Conservation (phyloP, 2,797 vertebrate genomes). For the Aphelocoma californica region DNA sequence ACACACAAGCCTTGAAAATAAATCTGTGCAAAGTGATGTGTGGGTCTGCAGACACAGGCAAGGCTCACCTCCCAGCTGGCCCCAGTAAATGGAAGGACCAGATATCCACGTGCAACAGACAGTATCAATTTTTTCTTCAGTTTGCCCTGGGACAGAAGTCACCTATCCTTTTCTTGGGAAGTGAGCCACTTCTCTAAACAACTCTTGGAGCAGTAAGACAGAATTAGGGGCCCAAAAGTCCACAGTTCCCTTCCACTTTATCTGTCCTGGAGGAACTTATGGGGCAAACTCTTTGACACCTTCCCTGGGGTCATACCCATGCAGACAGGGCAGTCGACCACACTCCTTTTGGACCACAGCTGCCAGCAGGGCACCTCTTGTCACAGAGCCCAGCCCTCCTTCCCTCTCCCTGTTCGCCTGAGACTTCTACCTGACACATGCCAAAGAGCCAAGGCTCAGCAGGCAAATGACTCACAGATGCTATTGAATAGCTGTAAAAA, state of each 20-base stretch:
- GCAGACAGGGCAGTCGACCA: background rate
- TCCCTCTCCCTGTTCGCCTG: background rate
- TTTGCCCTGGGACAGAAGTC: background rate
- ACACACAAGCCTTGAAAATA: background rate
- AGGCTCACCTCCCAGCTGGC: background rate
- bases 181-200: background rate
- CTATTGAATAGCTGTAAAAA: conserved; percentile 74
- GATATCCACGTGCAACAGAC: accelerated
- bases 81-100: background rate
- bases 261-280: background rate
- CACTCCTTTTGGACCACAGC: background rate
- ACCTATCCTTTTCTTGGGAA: background rate
- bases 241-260: background rate
- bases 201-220: background rate
- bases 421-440: background rate
- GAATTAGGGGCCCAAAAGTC: background rate
- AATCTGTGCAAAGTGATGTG: background rate
- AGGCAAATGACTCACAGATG: conserved; percentile 73
- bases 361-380: background rate
- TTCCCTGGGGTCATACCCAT: background rate
- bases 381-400: background rate
- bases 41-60: background rate
- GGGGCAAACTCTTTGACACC: background rate
- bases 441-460: background rate
- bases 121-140: background rate